Percentiles rank a stretch among this genome's conserved stretches.
Evolutionary conservation across 2,797 vertebrate genomes (phyloP).

Genomic region (Crocidura indochinensis): DNA sequence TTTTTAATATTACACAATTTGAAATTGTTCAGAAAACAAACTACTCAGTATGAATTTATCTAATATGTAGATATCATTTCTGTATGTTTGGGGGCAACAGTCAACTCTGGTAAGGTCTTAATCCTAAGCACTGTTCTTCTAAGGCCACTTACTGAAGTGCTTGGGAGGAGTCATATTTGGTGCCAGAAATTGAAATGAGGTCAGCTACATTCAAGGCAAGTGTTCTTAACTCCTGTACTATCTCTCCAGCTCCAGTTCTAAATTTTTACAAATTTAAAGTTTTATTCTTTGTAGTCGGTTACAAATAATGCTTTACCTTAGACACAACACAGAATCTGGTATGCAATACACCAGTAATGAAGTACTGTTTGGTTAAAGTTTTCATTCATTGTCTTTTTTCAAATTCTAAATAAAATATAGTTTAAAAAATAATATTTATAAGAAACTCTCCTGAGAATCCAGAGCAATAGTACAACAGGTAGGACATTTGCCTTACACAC

Average conservation of each 20-base stretch:
- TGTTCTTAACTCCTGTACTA: no score
- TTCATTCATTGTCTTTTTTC: neutral
- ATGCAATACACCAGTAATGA: neutral
- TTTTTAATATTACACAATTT: neutral
- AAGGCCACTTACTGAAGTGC: no score
- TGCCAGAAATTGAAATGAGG: no score
- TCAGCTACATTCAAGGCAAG: no score
- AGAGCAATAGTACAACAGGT: no score
- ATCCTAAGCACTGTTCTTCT: no score
- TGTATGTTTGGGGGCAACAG: neutral
- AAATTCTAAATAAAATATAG: neutral
- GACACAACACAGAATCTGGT: neutral
- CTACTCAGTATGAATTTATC: neutral
- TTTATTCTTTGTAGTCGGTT: neutral
- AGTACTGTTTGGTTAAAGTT: neutral
- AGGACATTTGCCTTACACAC: no score
- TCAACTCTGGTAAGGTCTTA: no score
- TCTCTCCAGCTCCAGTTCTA: no score
- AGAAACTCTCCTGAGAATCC: neutral
- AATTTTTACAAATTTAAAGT: neutral
- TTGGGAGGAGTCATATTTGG: no score
- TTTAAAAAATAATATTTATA: neutral
- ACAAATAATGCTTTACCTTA: neutral
- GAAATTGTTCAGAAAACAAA: conserved; percentile 41
- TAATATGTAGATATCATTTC: neutral